Base-by-base conservation (phyloP, 2,113 vertebrate genomes). In the Gavia stellata region DNA sequence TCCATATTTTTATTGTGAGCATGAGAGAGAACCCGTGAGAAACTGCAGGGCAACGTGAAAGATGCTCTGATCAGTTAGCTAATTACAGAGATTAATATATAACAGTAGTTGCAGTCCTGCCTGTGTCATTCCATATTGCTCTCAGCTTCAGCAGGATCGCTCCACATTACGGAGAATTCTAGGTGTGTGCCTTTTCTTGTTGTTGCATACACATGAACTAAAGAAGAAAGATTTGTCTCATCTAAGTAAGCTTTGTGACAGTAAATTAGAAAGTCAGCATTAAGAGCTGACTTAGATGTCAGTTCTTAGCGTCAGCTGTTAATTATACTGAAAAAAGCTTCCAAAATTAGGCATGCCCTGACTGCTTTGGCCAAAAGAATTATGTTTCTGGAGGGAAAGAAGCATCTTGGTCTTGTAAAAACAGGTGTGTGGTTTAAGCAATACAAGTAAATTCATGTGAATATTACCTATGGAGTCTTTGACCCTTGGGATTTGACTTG, bases 131-230 rank as follows among this genome's bases (percentile, higher is more conserved):
- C 47, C 33, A 20, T 29, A 5, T 13, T 42, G 56, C 38, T 34
- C n/a, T 55, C 68, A 53, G 75, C 55, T 74, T 70, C 63, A 47
- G 45, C 3, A 3, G n/a, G 20, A 42, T 58, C 55, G 70, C 42
- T n/a, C 16, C 34, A 5, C 0, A 0, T 31, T 50, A 12, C 1
- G 17, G 50, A 25, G 50, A 59, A 36, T 58, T 85, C 40, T 8
- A 12, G 8, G 36, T 62, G 40, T 33, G 29, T 80, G 71, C n/a
- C 38, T 86, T 67, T 73, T 90, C 55, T 38, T 70, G 4, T 24
- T 78, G 55, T 16, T 78, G 38, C n/a, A 20, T 38, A 16, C 21
- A 29, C 34, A 7, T 36, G 20, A 90, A 36, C 47, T 55, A 31
- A 82, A 34, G 59, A 50, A 81, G 72, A 53, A 71, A 58, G 72